A percentile compares a stretch with the other conserved stretches of the same genome.
Conservation (phyloP, 2,797 vertebrate genomes). For the Falco columbarius region DNA sequence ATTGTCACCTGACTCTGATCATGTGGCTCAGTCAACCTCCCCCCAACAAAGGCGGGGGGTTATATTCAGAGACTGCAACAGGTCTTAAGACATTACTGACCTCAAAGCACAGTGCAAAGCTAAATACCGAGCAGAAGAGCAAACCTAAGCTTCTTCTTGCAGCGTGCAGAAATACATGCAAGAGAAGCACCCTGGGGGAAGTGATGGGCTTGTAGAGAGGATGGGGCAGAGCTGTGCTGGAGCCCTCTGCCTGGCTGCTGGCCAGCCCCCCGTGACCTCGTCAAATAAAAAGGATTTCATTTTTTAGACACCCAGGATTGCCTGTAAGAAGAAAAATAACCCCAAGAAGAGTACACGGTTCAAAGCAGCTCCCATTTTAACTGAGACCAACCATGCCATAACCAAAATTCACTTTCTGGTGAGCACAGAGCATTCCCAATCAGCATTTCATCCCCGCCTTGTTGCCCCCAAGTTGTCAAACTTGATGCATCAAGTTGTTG, state of each 20-base stretch:
- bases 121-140: background rate
- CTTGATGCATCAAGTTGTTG: no score
- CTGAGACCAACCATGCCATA: accelerated
- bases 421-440: background rate
- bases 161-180: accelerated
- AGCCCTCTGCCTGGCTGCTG: background rate
- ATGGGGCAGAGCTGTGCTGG: background rate
- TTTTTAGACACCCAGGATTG: background rate
- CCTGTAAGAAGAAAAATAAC: background rate
- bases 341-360: background rate
- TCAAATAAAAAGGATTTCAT: background rate
- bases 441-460: accelerated
- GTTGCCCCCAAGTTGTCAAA: accelerated
- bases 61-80: background rate
- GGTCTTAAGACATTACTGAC: accelerated
- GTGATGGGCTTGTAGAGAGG: background rate
- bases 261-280: slow-evolving; percentile 4
- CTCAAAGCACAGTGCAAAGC: accelerated
- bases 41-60: background rate
- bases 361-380: background rate
- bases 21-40: slow-evolving; percentile 39
- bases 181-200: background rate
- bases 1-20: slow-evolving; percentile 70
- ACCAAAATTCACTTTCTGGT: background rate
- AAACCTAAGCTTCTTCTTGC: accelerated